Base-by-base conservation (phyloP, 2,797 vertebrate genomes). In the Delichon dasypus region DNA sequence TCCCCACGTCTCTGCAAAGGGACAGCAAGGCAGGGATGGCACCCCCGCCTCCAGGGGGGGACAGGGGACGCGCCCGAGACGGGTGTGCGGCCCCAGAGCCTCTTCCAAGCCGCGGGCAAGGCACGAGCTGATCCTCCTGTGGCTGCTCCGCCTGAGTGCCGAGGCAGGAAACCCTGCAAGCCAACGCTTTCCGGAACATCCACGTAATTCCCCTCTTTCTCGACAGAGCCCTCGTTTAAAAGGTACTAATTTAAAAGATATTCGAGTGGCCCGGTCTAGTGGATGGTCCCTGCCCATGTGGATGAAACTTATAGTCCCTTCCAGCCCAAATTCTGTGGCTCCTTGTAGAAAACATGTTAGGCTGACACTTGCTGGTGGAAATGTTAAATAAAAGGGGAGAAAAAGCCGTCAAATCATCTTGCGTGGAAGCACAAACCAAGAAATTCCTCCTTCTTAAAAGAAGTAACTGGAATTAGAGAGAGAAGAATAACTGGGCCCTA, bases 1-100 rank as follows among this genome's bases (percentile, higher is more conserved):
- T 99, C 17, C 99, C 99, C 65, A 99, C 96, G 34, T 99, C 99
- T 89, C 99, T 99, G 95, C 47, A 27, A 67, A 65, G 7, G 23
- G 11, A 91, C 67, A 55, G 4, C 54, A 57, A 25, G 20, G 3
- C 13, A 6, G 0, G 4, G 29, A 23, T 16, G 19, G 55, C n/a
- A 58, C 16, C 70, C 19, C 14, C 21, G 14, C 45, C 66, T 10
- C 29, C 10, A 1, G 7, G 11, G 13, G 21, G 84, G 29, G 27
- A 60, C 40, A 18, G 7, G 60, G 26, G 5, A 23, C 30, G 23
- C 9, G 9, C 13, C 70, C 15, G 11, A 20, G 20, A 5, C 0
- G 9, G 12, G 6, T 2, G 10, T 9, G 47, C 0, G 0, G 47
- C 55, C 50, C 62, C 45, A 18, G 4, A 58, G 19, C 32, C 27